Evolutionary conservation across 1,140 invertebrate species (phyloP), one percentile per base, ranked within the genome.

Genomic region (Drosophila pachea): DNA sequence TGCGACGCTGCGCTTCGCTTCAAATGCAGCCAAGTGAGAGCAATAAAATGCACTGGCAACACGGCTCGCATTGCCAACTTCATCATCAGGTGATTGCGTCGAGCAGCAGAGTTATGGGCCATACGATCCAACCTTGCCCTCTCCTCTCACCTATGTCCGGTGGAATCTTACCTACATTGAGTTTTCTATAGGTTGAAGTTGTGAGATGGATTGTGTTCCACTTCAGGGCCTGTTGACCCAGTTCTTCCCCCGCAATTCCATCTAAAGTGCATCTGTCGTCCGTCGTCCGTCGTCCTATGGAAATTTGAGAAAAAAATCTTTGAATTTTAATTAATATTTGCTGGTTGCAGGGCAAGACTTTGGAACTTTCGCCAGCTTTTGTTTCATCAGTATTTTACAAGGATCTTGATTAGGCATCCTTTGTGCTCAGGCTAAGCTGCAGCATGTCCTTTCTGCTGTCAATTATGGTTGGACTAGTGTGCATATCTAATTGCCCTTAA

Each of bases 41-140:
- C 78, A 82, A 81, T 81, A 82, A 81, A 77, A 47, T 74, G 78
- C 64, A 81, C 73, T 63, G 69, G 62, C 65, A 77, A 78, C 78
- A 77, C 78, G 66, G 66, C 65, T 70, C 70, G 70, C 53, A 58
- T 68, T 56, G 64, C 40, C 43, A 66, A 31, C 69, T 66, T 63
- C 58, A 64, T 66, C 54, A 73, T 77, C 59, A 55, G 54, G 54
- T 56, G 54, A 40, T 56, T 56, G 16, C 31, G 31, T 16, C 54
- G 40, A 8, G 54, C 33, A 45, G 29, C 14, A 33, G 54, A 56
- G 31, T 33, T 45, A 56, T 31, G 54, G 14, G 38, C 52, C 35
- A 9, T 54, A 33, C 16, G 36, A 29, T 31, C 8, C 8, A 42
- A 43, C 4, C 40, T 56, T 43, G 31, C 7, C 29, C 40, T 22